phyloP scores from a whole-genome alignment of 2,888 invertebrate genomes.

The Xylota segnis region DNA sequence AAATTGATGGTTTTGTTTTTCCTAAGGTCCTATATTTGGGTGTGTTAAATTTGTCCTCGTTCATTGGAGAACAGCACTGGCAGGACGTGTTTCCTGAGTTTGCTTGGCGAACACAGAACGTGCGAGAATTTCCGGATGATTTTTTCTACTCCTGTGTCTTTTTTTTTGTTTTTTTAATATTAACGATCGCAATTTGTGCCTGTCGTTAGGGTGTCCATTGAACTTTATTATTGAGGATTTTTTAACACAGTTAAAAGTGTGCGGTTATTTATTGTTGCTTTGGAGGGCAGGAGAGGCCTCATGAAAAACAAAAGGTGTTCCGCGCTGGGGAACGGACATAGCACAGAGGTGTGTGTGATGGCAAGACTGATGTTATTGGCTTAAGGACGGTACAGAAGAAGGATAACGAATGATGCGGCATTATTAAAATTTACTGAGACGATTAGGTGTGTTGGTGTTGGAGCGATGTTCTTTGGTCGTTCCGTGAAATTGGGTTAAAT shows the following conservation, averaged over 20 bases:
- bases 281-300: slow-evolving; percentile 18
- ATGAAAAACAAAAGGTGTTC: slow-evolving; percentile 59
- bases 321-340: slow-evolving; percentile 8
- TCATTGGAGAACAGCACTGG: slow-evolving; percentile 14
- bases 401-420: slow-evolving; percentile 73
- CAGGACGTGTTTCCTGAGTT: slow-evolving; percentile 38
- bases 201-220: slow-evolving; percentile 75
- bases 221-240: slow-evolving; percentile 75
- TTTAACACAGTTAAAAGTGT: slow-evolving; percentile 73
- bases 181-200: slow-evolving; percentile 74
- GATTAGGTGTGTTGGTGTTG: slow-evolving; percentile 62
- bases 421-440: slow-evolving; percentile 74
- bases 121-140: slow-evolving; percentile 50
- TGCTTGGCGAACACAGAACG: slow-evolving; percentile 33
- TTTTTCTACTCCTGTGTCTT: background rate
- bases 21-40: slow-evolving; percentile 47
- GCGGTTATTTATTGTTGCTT: slow-evolving; percentile 73
- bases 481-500: slow-evolving; percentile 60
- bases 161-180: slow-evolving; percentile 21
- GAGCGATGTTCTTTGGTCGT: slow-evolving; percentile 46
- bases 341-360: slow-evolving; percentile 46
- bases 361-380: slow-evolving; percentile 71
- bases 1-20: slow-evolving; percentile 74
- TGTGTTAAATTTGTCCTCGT: slow-evolving; percentile 60
- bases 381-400: slow-evolving; percentile 51